Percentiles rank a stretch among this genome's conserved stretches.
These are phyloP conservation scores for Riparia riparia DNA, from an alignment of 2,113 vertebrate species.

Conservation along the genomic window DNA sequence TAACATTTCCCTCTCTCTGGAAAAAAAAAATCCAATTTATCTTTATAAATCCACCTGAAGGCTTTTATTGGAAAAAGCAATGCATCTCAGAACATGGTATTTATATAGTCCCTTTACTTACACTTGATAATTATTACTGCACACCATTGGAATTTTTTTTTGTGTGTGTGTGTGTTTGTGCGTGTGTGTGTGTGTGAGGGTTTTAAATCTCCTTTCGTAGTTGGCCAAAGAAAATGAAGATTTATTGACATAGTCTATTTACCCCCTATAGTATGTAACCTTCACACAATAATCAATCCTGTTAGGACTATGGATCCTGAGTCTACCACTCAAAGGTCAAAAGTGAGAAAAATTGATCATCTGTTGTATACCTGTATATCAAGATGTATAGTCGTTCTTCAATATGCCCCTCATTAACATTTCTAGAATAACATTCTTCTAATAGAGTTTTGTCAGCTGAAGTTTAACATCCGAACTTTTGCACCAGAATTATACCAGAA, in stretches of 20 bases:
- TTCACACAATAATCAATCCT: slow-evolving; percentile 42
- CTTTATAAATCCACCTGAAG: background rate
- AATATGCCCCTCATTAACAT: background rate
- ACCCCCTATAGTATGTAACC: slow-evolving; percentile 25
- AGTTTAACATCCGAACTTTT: background rate
- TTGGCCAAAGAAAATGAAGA: slow-evolving; percentile 55
- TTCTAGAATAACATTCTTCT: slow-evolving; percentile 25
- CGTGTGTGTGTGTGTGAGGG: background rate
- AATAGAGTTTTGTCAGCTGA: slow-evolving; percentile 36
- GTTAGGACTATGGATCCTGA: slow-evolving; percentile 24
- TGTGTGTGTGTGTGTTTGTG: background rate
- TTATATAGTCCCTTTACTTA: background rate
- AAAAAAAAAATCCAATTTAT: background rate
- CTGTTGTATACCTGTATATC: slow-evolving; percentile 36
- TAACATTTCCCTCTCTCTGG: background rate
- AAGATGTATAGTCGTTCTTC: slow-evolving; percentile 34
- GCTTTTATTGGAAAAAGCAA: background rate
- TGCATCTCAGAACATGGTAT: background rate
- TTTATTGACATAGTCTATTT: slow-evolving; percentile 33
- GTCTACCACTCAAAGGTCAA: slow-evolving; percentile 33
- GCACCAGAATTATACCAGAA: background rate
- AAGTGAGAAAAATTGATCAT: slow-evolving; percentile 57
- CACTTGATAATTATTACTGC: background rate
- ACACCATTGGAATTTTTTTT: background rate
- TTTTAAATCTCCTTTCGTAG: background rate